Percentiles rank a stretch among this genome's conserved stretches.
Conservation (phyloP, 2,113 vertebrate species). For the Carlito syrichta region DNA sequence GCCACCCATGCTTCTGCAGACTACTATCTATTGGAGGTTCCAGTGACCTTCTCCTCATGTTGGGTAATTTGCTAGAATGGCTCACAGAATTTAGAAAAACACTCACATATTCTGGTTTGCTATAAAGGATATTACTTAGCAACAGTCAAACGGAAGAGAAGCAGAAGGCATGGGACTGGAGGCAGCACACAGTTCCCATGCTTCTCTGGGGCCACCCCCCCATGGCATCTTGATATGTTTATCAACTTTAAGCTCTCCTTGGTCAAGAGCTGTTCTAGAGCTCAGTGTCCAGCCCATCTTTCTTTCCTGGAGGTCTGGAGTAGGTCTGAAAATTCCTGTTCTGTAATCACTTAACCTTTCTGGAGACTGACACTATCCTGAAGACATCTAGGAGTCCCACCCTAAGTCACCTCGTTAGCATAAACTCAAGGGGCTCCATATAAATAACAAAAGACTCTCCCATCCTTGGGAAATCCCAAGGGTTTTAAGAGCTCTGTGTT, state of each 20-base stretch:
- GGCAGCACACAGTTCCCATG: no score
- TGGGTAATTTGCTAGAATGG: not conserved
- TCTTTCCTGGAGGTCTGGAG: not conserved
- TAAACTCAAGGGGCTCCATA: not conserved
- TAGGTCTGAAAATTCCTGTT: not conserved
- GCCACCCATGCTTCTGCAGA: not conserved
- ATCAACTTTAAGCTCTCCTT: not conserved
- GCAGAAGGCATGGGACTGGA: not conserved
- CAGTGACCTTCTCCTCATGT: not conserved
- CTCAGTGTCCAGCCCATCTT: not conserved
- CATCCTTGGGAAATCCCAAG: not conserved
- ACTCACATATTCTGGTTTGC: not conserved
- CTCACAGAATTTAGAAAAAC: not conserved
- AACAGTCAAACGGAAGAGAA: not conserved
- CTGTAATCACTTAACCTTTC: not conserved
- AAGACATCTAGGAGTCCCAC: not conserved
- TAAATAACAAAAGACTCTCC: not conserved
- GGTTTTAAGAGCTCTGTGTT: not conserved
- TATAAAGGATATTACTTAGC: not conserved
- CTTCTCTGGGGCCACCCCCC: not conserved
- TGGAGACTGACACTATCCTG: not conserved
- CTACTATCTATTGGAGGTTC: not conserved
- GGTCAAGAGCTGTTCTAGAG: not conserved
- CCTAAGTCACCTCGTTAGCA: not conserved
- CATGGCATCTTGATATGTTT: not conserved